Conservation (phyloP, 1,140 invertebrate species). For the Stegodyphus dumicola region DNA sequence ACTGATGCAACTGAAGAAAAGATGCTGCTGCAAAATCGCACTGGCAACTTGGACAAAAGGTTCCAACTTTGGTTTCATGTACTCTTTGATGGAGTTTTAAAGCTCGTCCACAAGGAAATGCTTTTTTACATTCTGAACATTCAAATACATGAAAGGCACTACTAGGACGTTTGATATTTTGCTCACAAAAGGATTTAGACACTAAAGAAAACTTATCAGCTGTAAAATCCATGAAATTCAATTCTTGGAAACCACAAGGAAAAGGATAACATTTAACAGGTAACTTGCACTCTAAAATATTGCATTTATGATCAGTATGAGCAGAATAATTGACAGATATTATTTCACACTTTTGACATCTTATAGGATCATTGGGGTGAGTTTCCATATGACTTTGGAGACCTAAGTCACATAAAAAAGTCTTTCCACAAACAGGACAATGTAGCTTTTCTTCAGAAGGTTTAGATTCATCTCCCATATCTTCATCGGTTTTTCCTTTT, state of each 20-base stretch:
- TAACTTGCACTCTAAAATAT: constrained; percentile 7
- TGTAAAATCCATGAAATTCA: constrained; percentile 84
- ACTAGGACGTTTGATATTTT: constrained; percentile 75
- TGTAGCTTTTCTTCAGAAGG: constrained; percentile 24
- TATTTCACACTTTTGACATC: constrained; percentile 78
- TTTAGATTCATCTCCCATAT: constrained; percentile 9
- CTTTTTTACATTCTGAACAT: constrained; percentile 78
- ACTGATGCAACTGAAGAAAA: constrained; percentile 66
- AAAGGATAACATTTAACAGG: constrained; percentile 9
- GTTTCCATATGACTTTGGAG: constrained; percentile 78
- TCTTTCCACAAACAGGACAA: constrained; percentile 71
- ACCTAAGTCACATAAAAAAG: constrained; percentile 73
- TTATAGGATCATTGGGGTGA: constrained; percentile 77
- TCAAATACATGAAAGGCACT: constrained; percentile 76
- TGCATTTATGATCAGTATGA: constrained; percentile 59
- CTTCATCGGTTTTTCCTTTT: background rate
- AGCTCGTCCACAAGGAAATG: constrained; percentile 80
- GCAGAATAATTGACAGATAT: constrained; percentile 75
- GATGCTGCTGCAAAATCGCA: constrained; percentile 66
- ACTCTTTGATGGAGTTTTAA: constrained; percentile 66
- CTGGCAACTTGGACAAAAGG: constrained; percentile 64
- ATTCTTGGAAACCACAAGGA: constrained; percentile 76
- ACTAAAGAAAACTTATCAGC: constrained; percentile 82
- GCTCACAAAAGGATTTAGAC: constrained; percentile 78
- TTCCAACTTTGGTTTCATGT: constrained; percentile 30